Evolutionary conservation across 2,113 vertebrate genomes (phyloP).

Genomic region (Ptyas mucosa): DNA sequence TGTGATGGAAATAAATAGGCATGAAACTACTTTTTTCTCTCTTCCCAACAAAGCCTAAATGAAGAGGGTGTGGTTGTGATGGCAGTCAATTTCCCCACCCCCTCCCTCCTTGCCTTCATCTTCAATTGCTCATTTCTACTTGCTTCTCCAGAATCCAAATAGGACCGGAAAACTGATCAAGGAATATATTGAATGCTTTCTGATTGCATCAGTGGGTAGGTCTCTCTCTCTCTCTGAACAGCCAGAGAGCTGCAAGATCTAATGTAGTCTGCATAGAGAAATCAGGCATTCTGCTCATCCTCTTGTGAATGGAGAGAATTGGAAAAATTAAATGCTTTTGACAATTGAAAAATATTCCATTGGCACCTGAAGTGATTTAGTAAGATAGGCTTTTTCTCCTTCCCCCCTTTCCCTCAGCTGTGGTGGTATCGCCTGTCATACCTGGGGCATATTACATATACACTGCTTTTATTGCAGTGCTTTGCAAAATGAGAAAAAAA

Average conservation of each 20-base stretch:
- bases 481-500: not conserved
- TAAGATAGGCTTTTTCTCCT: not conserved
- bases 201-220: constrained; percentile 7
- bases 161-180: not conserved
- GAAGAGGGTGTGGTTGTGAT: not conserved
- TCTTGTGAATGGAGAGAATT: not conserved
- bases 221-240: not conserved
- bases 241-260: not conserved
- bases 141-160: constrained; percentile 21
- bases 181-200: not conserved
- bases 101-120: not conserved
- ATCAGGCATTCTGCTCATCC: not conserved
- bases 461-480: constrained; percentile 9
- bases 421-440: rapidly evolving
- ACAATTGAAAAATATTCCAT: not conserved
- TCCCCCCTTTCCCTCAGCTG: not conserved
- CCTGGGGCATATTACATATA: not conserved
- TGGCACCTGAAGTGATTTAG: constrained; percentile 10
- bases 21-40: not conserved
- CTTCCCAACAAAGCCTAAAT: constrained; percentile 9
- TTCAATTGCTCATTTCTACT: constrained; percentile 13
- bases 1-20: not conserved
- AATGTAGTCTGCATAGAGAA: not conserved
- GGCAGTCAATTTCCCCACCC: not conserved
- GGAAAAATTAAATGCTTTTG: not conserved